A percentile compares a stretch with the other conserved stretches of the same genome.
Evolutionary conservation across 1,140 invertebrate genomes (phyloP).

Genomic region (Trachymyrmex septentrionalis): DNA sequence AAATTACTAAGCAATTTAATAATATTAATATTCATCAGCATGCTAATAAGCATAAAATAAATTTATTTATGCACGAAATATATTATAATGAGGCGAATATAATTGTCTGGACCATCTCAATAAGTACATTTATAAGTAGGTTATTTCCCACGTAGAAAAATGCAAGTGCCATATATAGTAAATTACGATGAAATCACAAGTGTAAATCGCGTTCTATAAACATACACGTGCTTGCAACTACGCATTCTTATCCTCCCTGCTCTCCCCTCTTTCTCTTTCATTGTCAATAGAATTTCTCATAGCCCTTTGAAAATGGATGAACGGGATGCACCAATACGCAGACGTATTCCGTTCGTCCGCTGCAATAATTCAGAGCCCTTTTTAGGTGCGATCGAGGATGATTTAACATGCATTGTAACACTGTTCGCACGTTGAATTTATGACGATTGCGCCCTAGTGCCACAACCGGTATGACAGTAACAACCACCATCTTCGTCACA

Average conservation of each 20-base stretch:
- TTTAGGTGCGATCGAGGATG: conserved; percentile 77
- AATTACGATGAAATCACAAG: neutral
- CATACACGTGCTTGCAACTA: neutral
- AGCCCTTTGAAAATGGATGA: conserved; percentile 45
- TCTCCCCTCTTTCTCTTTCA: neutral
- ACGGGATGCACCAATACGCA: conserved; percentile 35
- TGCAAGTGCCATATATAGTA: neutral
- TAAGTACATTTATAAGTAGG: neutral
- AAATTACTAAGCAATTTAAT: too few relatives aligned
- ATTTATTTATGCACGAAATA: neutral
- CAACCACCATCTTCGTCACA: conserved; percentile 72
- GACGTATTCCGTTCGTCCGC: conserved; percentile 7
- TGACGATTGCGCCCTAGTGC: conserved; percentile 63
- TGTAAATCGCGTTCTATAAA: conserved; percentile 23
- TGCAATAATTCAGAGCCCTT: conserved; percentile 78
- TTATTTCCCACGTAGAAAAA: conserved; percentile 2
- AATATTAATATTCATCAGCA: too few relatives aligned
- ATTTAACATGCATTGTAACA: conserved; percentile 81
- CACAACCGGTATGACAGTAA: conserved; percentile 75
- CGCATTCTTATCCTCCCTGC: neutral
- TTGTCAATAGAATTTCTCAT: conserved; percentile 43
- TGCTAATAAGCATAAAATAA: neutral
- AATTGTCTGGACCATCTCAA: neutral
- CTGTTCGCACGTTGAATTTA: conserved; percentile 81
- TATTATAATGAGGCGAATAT: neutral